Evolutionary conservation across 2,888 invertebrate species (phyloP).

Genomic region (Drosophila setosimentum): DNA sequence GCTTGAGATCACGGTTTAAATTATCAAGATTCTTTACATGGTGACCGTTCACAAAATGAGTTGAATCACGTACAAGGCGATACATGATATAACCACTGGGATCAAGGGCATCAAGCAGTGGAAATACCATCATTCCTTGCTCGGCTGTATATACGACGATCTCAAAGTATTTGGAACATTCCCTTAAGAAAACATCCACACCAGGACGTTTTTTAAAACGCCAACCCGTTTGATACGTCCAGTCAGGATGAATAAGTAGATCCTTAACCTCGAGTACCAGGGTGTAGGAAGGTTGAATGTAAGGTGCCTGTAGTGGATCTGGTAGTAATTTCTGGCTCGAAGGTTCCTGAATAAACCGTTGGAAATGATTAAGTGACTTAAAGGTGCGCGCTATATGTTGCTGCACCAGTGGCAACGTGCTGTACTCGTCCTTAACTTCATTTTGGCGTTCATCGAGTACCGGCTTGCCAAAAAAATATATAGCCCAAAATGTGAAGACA

Average conservation of each 20-base stretch:
- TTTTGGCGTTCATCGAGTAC: constrained; percentile 90
- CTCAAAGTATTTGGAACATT: constrained; percentile 96
- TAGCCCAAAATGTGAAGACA: constrained; percentile 87
- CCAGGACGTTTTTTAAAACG: constrained; percentile 99
- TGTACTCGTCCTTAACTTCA: constrained; percentile 90
- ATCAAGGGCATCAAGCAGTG: constrained; percentile 96
- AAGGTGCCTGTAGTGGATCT: constrained; percentile 95
- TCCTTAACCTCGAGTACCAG: constrained; percentile 98
- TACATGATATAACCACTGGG: constrained; percentile 95
- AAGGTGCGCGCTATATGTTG: constrained; percentile 90
- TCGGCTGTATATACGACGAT: constrained; percentile 98
- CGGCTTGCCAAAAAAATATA: constrained; percentile 91
- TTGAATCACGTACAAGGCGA: constrained; percentile 97
- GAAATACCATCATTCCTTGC: constrained; percentile 97
- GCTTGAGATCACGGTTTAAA: constrained; percentile 93
- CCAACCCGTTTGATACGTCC: constrained; percentile 99
- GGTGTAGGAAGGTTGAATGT: constrained; percentile 97
- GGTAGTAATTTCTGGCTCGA: constrained; percentile 97
- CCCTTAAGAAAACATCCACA: constrained; percentile 96
- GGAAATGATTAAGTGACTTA: constrained; percentile 90
- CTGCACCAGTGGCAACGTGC: constrained; percentile 88
- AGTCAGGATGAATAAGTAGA: constrained; percentile 98
- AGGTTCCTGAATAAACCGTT: constrained; percentile 95
- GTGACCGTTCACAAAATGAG: constrained; percentile 96
- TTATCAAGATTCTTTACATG: constrained; percentile 96